Conservation (phyloP, 2,888 invertebrate species). For the Drosophila falleni region DNA sequence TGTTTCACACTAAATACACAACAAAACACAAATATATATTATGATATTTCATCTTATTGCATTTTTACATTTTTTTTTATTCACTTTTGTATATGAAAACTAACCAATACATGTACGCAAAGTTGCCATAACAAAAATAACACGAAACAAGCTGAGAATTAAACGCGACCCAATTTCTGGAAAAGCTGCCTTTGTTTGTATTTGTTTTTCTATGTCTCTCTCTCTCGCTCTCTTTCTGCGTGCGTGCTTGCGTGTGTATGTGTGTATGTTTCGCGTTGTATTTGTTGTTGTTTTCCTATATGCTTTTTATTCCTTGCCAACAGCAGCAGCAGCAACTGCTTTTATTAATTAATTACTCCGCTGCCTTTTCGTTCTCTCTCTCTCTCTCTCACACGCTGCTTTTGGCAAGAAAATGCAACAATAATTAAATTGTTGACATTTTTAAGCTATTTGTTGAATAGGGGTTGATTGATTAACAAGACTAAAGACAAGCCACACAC, state of each 20-base stretch:
- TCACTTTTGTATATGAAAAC: slow-evolving; percentile 28
- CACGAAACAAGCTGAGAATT: slow-evolving; percentile 33
- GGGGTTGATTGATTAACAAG: no score
- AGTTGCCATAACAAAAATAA: slow-evolving; percentile 67
- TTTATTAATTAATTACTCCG: slow-evolving; percentile 24
- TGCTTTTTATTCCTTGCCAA: slow-evolving; percentile 5
- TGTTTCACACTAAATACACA: slow-evolving; percentile 33
- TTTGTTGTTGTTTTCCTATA: slow-evolving; percentile 40
- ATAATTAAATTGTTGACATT: slow-evolving; percentile 52
- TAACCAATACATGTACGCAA: slow-evolving; percentile 60
- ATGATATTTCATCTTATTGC: slow-evolving; percentile 8
- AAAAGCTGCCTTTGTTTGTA: slow-evolving; percentile 74
- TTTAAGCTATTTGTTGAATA: slow-evolving; percentile 30
- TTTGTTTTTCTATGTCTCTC: slow-evolving; percentile 58
- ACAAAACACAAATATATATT: background rate
- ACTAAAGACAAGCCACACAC: no score
- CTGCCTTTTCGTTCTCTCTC: slow-evolving; percentile 5
- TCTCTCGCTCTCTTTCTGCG: slow-evolving; percentile 5
- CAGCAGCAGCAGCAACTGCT: slow-evolving; percentile 32
- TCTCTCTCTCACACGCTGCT: slow-evolving; percentile 24
- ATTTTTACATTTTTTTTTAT: slow-evolving; percentile 6
- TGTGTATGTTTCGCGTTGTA: slow-evolving; percentile 39
- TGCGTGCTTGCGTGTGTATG: slow-evolving; percentile 38
- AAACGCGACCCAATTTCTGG: slow-evolving; percentile 74
- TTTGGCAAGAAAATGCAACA: slow-evolving; percentile 35